phyloP scores from a whole-genome alignment of 2,113 vertebrate species.

The Taxidea taxus region DNA sequence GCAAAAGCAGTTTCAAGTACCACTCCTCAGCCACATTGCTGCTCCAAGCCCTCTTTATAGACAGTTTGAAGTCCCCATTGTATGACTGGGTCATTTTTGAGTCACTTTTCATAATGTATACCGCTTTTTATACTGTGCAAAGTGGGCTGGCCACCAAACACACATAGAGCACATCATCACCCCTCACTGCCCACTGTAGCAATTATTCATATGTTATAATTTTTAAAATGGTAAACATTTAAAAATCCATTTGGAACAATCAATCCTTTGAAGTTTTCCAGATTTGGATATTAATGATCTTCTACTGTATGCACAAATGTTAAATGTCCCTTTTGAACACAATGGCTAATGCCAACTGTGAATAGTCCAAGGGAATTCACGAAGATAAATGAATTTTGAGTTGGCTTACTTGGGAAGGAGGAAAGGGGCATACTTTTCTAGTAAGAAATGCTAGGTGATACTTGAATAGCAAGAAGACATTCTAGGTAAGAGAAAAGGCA shows the following conservation, averaged over 20 bases:
- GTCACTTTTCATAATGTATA: neutral
- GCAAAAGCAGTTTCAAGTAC: neutral
- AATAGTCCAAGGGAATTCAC: neutral
- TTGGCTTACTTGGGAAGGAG: neutral
- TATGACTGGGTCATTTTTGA: neutral
- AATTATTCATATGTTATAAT: neutral
- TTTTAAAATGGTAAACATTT: neutral
- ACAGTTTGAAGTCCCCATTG: neutral
- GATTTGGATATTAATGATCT: neutral
- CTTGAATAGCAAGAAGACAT: neutral
- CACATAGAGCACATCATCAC: neutral
- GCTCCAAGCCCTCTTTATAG: neutral
- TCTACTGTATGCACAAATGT: neutral
- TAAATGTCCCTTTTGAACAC: neutral
- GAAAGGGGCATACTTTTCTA: neutral
- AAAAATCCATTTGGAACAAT: neutral
- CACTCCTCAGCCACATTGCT: neutral
- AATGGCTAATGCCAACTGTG: neutral
- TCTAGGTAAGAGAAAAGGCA: neutral
- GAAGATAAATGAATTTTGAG: slow-evolving; percentile 29
- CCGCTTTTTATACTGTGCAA: neutral
- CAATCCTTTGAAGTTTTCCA: neutral
- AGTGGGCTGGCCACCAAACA: neutral
- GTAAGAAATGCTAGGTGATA: neutral
- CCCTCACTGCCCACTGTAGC: neutral